Conservation (phyloP, 1,140 invertebrate genomes). For the Meloidogyne floridensis region DNA sequence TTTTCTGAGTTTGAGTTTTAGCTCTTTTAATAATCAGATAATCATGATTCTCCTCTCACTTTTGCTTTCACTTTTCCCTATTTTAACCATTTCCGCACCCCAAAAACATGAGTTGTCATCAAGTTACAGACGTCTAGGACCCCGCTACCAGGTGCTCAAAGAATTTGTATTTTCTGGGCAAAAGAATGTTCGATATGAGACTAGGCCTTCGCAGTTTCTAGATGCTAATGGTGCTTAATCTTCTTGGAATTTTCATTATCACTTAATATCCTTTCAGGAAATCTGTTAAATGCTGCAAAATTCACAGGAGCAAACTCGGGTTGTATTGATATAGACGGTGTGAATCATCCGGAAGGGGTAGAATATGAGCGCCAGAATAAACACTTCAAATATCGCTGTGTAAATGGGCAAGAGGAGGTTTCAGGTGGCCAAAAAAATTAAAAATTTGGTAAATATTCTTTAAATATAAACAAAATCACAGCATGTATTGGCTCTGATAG, state of each 20-base stretch:
- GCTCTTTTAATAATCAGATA: not conserved
- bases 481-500: constrained; percentile 38
- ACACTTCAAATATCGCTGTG: constrained; percentile 51
- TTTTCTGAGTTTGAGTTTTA: not conserved
- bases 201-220: constrained; percentile 17
- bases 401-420: constrained; percentile 51
- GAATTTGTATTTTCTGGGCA: constrained; percentile 26
- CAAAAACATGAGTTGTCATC: not conserved
- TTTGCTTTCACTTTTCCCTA: not conserved
- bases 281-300: constrained; percentile 20
- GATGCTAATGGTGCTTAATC: not conserved
- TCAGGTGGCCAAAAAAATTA: constrained; percentile 28
- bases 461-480: not conserved
- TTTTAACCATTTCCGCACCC: not conserved
- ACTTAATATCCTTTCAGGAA: constrained; percentile 31
- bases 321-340: constrained; percentile 42
- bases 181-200: constrained; percentile 42
- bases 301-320: constrained; percentile 7
- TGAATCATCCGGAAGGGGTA: constrained; percentile 31
- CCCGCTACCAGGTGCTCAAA: constrained; percentile 32
- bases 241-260: constrained; percentile 12
- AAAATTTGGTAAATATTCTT: not conserved
- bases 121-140: constrained; percentile 11
- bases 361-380: constrained; percentile 54
- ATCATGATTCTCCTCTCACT: not conserved